Evolutionary conservation across 2,113 vertebrate species (phyloP).

Genomic region (Pterocles orientalis): DNA sequence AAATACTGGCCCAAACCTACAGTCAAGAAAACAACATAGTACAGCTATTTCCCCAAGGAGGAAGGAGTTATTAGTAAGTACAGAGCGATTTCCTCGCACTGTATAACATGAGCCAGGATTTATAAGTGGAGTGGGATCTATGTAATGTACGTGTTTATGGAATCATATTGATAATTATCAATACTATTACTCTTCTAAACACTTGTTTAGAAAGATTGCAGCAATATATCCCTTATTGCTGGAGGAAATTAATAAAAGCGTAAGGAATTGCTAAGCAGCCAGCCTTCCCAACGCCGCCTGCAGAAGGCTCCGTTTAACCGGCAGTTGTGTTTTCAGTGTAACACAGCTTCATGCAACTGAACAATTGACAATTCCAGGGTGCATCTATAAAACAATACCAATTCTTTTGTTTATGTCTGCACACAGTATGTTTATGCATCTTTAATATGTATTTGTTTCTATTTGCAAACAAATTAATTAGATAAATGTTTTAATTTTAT

Average conservation of each 20-base stretch:
- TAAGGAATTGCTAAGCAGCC: background rate
- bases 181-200: slow-evolving; percentile 41
- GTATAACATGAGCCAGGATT: background rate
- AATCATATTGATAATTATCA: slow-evolving; percentile 54
- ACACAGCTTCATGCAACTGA: background rate
- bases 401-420: background rate
- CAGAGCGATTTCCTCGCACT: background rate
- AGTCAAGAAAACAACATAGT: background rate
- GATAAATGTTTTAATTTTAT: background rate
- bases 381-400: background rate
- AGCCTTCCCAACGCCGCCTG: background rate
- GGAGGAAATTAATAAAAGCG: background rate
- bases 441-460: background rate
- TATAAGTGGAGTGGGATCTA: background rate
- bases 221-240: background rate
- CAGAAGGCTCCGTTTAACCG: background rate
- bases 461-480: background rate
- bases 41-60: background rate
- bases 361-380: background rate
- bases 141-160: background rate
- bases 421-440: background rate
- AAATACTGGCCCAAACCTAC: background rate
- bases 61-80: background rate
- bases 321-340: background rate
- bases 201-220: background rate